Evolutionary conservation across 2,113 vertebrate species (phyloP).

Genomic region (Pristiophorus japonicus): DNA sequence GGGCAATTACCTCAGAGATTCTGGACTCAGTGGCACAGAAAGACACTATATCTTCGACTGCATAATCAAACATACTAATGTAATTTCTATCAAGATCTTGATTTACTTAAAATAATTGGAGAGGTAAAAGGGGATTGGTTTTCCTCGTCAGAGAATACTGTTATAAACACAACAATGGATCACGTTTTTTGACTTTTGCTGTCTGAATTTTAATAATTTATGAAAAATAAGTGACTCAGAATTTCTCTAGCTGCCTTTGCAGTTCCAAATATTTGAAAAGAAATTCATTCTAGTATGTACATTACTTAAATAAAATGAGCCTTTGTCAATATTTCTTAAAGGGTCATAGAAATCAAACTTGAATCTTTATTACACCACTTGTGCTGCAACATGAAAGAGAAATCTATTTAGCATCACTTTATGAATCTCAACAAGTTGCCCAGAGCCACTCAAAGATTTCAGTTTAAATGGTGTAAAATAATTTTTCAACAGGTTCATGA

Average conservation of each 20-base stretch:
- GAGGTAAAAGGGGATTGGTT: slow-evolving; percentile 33
- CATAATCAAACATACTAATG: slow-evolving; percentile 68
- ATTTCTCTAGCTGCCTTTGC: not conserved
- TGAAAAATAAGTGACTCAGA: not conserved
- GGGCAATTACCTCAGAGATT: slow-evolving; percentile 68
- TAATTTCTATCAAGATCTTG: slow-evolving; percentile 50
- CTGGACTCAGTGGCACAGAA: slow-evolving; percentile 76
- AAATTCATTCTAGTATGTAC: not conserved
- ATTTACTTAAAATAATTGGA: slow-evolving; percentile 43
- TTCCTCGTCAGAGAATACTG: not conserved
- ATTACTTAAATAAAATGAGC: slow-evolving; percentile 12
- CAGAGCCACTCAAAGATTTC: not conserved
- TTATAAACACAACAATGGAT: not conserved
- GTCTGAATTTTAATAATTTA: not conserved
- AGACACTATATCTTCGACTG: slow-evolving; percentile 80
- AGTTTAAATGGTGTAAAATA: not conserved
- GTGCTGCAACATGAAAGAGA: not conserved
- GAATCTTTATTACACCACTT: not conserved
- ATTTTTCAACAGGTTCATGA: not conserved
- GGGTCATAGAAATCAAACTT: not conserved
- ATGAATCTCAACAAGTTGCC: slow-evolving; percentile 26
- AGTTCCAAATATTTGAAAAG: not conserved
- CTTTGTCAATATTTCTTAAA: not conserved
- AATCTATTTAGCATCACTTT: not conserved
- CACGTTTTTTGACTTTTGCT: not conserved